Evolutionary conservation across 2,797 vertebrate species (phyloP).

Genomic region (Chromis chromis): DNA sequence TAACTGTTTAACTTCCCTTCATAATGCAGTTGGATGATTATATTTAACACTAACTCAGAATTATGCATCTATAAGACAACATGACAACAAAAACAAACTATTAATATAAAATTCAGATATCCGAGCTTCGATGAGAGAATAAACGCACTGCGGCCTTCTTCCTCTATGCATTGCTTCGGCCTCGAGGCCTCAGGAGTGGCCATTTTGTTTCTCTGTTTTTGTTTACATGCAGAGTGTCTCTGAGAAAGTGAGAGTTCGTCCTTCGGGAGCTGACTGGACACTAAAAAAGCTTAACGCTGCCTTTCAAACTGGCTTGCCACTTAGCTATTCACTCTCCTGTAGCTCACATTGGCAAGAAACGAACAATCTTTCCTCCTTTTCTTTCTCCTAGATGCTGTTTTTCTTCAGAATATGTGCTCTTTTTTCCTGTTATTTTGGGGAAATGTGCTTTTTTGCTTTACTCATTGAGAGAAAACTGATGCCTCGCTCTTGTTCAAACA

Average conservation of each 20-base stretch:
- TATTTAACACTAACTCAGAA: too few species aligned
- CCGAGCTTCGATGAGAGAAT: not conserved
- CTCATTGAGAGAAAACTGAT: too few species aligned
- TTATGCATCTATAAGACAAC: too few species aligned
- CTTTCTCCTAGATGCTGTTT: not conserved
- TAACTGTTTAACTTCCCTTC: not conserved
- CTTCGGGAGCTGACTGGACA: constrained; percentile 42
- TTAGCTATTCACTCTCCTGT: not conserved
- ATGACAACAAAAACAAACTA: not conserved
- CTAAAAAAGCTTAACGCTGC: constrained; percentile 12
- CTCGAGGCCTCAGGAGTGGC: constrained; percentile 17
- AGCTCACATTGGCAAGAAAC: not conserved
- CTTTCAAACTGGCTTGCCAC: not conserved
- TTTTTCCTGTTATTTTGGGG: not conserved
- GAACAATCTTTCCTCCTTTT: not conserved
- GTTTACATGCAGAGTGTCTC: constrained; percentile 50
- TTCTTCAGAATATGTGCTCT: not conserved
- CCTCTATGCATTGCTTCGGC: not conserved
- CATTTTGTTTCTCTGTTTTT: constrained; percentile 74
- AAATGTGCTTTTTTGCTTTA: not conserved
- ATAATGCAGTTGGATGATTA: not conserved
- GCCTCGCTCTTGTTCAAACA: too few species aligned
- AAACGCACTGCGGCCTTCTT: not conserved
- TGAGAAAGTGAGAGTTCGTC: constrained; percentile 42
- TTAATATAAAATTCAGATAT: not conserved